These are phyloP conservation scores for Hyposoter didymator DNA, from an alignment of 2,888 invertebrate genomes.

Conservation along the genomic window DNA sequence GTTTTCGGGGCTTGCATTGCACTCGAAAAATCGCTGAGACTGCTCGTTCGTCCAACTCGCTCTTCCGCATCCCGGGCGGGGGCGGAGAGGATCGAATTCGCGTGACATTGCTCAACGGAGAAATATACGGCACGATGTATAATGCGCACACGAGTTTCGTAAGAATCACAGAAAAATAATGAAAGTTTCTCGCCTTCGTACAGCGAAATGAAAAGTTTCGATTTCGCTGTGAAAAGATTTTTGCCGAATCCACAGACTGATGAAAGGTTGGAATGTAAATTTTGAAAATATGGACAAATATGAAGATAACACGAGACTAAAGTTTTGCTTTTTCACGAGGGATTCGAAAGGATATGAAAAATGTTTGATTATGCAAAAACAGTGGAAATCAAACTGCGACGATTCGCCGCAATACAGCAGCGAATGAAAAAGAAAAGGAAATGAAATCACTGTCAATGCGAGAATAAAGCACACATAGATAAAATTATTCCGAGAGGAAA, in stretches of 20 bases:
- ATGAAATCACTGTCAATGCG: conserved; percentile 45
- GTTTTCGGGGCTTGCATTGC: conserved; percentile 30
- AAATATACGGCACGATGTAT: background rate
- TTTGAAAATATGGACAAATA: background rate
- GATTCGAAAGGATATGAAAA: background rate
- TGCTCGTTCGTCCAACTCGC: conserved; percentile 24
- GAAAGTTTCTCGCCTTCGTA: no score
- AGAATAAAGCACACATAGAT: conserved; percentile 46
- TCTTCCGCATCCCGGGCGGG: background rate
- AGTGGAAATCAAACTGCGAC: background rate
- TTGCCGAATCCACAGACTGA: background rate
- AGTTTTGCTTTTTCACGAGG: background rate
- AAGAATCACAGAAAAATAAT: no score
- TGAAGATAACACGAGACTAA: background rate
- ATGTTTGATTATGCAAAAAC: background rate
- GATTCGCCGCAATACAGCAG: conserved; percentile 9
- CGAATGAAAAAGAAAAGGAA: background rate
- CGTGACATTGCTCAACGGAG: conserved; percentile 6
- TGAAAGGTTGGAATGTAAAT: background rate
- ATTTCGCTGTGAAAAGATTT: background rate
- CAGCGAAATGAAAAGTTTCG: no score
- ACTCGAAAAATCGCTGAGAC: conserved; percentile 61
- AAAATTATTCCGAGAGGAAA: conserved; percentile 50
- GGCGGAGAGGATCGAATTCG: background rate
- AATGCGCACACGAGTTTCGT: background rate